Percentiles rank a stretch among this genome's conserved stretches.
Evolutionary conservation across 1,140 invertebrate genomes (phyloP).

Genomic region (Microplitis demolitor): DNA sequence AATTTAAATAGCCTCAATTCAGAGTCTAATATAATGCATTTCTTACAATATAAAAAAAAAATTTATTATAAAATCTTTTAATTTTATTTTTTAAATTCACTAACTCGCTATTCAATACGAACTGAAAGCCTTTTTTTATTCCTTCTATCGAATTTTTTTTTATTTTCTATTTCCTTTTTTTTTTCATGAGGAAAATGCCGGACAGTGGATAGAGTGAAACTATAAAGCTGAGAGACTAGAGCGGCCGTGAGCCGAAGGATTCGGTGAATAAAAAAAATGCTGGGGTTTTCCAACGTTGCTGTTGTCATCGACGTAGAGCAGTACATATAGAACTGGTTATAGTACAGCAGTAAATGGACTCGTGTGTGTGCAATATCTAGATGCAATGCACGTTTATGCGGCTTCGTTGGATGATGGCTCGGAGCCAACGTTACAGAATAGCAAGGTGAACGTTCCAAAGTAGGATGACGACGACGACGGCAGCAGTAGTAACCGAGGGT

Average conservation of each 20-base stretch:
- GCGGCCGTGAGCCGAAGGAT: neutral
- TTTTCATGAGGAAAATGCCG: neutral
- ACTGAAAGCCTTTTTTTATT: no score
- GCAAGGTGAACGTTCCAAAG: neutral
- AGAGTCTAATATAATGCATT: no score
- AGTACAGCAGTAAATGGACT: neutral
- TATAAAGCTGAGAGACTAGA: neutral
- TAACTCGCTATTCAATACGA: no score
- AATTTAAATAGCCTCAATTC: no score
- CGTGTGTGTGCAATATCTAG: neutral
- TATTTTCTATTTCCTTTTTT: neutral
- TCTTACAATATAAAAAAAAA: no score
- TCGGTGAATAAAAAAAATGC: neutral
- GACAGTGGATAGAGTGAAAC: neutral
- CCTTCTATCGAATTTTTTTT: no score
- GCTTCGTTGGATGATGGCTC: slow-evolving; percentile 1
- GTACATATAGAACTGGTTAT: neutral
- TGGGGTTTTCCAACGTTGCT: neutral
- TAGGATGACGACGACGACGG: neutral
- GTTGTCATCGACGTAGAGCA: neutral
- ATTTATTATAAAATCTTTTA: no score
- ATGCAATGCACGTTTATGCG: slow-evolving; percentile 13
- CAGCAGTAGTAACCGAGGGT: slow-evolving; percentile 1
- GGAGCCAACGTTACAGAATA: neutral
- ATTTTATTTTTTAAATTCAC: no score